These are phyloP conservation scores for Acleris laterana DNA, from an alignment of 2,888 invertebrate species.

Conservation along the genomic window DNA sequence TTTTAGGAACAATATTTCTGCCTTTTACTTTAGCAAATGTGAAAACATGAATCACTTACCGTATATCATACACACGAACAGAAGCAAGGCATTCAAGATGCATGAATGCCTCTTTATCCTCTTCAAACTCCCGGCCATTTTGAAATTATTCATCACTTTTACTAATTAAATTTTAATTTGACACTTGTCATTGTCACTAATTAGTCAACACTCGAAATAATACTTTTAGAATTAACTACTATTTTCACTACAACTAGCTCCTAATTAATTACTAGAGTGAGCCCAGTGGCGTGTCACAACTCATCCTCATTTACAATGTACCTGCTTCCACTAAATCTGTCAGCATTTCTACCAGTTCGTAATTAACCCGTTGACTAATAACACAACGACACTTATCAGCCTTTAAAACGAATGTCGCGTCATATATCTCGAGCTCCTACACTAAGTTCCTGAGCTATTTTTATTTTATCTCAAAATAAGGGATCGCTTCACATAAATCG, in stretches of 20 bases:
- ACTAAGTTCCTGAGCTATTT: slow-evolving; percentile 61
- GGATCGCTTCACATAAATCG: slow-evolving; percentile 60
- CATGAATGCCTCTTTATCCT: slow-evolving; percentile 72
- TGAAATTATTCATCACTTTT: slow-evolving; percentile 45
- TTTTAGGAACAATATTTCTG: neutral
- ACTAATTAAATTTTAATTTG: slow-evolving; percentile 55
- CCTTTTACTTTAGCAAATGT: neutral
- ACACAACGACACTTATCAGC: slow-evolving; percentile 65
- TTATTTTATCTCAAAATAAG: slow-evolving; percentile 59
- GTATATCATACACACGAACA: slow-evolving; percentile 75
- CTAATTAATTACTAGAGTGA: slow-evolving; percentile 49
- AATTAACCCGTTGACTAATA: slow-evolving; percentile 80
- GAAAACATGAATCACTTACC: slow-evolving; percentile 61
- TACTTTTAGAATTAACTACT: slow-evolving; percentile 44
- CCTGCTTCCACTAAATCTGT: slow-evolving; percentile 68
- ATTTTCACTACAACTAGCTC: slow-evolving; percentile 41
- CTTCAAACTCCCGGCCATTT: slow-evolving; percentile 71
- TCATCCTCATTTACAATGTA: slow-evolving; percentile 57
- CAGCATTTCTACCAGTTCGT: slow-evolving; percentile 66
- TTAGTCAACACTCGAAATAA: slow-evolving; percentile 49
- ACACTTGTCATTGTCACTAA: slow-evolving; percentile 75
- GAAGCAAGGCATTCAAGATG: slow-evolving; percentile 70
- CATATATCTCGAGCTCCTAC: slow-evolving; percentile 65
- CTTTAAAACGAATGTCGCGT: slow-evolving; percentile 66
- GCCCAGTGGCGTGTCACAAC: slow-evolving; percentile 62